Evolutionary conservation across 2,797 vertebrate genomes (phyloP).

Genomic region (Phaenicophaeus curvirostris): DNA sequence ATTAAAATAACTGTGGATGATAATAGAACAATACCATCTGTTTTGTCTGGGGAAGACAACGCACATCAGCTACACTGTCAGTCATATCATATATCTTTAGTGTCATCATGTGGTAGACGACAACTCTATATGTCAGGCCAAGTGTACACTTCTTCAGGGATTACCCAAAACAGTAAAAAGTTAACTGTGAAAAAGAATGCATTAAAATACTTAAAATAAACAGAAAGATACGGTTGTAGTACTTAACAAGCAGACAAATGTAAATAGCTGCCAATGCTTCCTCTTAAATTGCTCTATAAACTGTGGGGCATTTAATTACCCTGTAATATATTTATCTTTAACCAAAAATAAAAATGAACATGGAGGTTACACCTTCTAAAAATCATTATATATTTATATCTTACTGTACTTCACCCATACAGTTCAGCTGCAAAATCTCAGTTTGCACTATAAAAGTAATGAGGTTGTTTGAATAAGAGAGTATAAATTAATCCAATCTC

Average conservation of each 20-base stretch:
- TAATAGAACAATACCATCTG: conserved; percentile 98
- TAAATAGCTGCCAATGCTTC: conserved; percentile 66
- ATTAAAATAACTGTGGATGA: conserved; percentile 91
- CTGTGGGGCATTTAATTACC: conserved; percentile 67
- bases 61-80: conserved; percentile 93
- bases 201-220: conserved; percentile 73
- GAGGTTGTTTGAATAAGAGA: conserved; percentile 96
- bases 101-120: conserved; percentile 94
- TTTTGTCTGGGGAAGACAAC: conserved; percentile 95
- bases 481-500: conserved; percentile 95
- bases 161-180: conserved; percentile 85
- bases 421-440: conserved; percentile 87
- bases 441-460: conserved; percentile 96
- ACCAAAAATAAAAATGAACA: conserved; percentile 69
- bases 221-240: conserved; percentile 25
- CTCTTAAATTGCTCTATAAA: conserved; percentile 66
- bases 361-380: conserved; percentile 67
- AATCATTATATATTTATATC: conserved; percentile 73
- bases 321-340: conserved; percentile 69
- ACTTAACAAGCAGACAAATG: conserved; percentile 69
- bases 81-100: conserved; percentile 97
- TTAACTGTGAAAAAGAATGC: conserved; percentile 82
- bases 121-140: conserved; percentile 97
- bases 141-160: conserved; percentile 89
- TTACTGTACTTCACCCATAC: conserved; percentile 84